A percentile compares a stretch with the other conserved stretches of the same genome.
phyloP scores from a whole-genome alignment of 1,140 invertebrate genomes.

The Maconellicoccus hirsutus region DNA sequence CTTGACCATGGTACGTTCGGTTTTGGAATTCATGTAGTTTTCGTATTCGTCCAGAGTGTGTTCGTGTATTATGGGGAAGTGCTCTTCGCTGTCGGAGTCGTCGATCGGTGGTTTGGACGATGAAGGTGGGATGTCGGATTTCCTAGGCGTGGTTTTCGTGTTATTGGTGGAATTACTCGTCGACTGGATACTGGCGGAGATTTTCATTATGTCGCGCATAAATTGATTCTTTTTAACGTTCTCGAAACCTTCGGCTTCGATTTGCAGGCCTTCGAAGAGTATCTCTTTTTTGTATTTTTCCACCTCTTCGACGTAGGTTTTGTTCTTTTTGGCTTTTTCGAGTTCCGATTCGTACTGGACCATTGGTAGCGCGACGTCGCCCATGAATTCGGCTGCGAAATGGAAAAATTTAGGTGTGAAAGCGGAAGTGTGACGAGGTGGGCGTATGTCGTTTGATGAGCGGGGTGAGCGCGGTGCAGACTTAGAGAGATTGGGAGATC shows the following conservation, averaged over 20 bases:
- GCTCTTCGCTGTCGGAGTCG: conserved; percentile 7
- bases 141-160: not conserved
- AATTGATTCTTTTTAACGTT: conserved; percentile 35
- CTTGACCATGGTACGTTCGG: not conserved
- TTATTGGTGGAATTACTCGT: not conserved
- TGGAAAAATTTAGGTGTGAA: too few relatives aligned
- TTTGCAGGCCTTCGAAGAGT: conserved; percentile 60
- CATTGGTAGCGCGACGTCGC: conserved; percentile 31
- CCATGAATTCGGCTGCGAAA: conserved; percentile 29
- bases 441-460: too few relatives aligned
- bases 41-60: conserved; percentile 12
- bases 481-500: too few relatives aligned
- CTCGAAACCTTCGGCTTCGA: conserved; percentile 65
- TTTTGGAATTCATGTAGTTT: not conserved
- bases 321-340: conserved; percentile 23
- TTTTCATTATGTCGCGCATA: not conserved
- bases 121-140: too few relatives aligned
- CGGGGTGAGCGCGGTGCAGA: too few relatives aligned
- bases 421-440: too few relatives aligned
- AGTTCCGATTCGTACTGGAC: conserved; percentile 28
- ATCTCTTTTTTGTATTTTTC: conserved; percentile 67
- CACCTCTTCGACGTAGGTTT: conserved; percentile 45
- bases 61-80: not conserved
- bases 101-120: conserved; percentile 32
- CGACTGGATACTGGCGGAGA: not conserved